Base-by-base conservation (phyloP, 2,888 invertebrate genomes). In the Leptopilina drosophilae region DNA sequence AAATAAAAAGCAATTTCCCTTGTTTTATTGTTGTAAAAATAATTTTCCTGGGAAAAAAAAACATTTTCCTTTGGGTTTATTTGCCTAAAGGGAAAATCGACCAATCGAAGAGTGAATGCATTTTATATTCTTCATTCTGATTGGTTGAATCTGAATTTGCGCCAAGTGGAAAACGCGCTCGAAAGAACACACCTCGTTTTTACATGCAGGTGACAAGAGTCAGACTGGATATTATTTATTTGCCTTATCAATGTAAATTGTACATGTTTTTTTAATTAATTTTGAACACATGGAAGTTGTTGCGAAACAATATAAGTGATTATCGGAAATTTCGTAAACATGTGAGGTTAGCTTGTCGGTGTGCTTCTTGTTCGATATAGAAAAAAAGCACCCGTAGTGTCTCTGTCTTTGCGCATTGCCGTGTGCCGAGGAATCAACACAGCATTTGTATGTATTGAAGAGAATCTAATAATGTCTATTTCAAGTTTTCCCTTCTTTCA, bases 381-480 rank as follows among this genome's bases (percentile, higher is more conserved):
- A 49, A 49, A 49, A 49, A 49, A 49, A 49, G 49, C 49, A 49
- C 49, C n/a, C 56, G 53, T 53, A 5, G 3, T 4, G 33, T 33
- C 2, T 3, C 33, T 33, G 49, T 26, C 73, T 73, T 33, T 73
- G 73, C 73, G 73, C 56, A 73, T 56, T 73, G 73, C 56, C 15
- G 20, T 67, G 49, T 49, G 49, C 67, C 40, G 33, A 73, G 56
- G 56, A 56, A 56, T 56, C 56, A 73, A 56, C 56, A 73, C n/a
- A 40, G 56, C 46, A 66, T 73, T 73, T 56, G 33, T 56, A 73
- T 73, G 40, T 73, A 73, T 49, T 33, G 53, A 56, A 56, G 73
- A 33, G 73, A 33, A n/a, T 73, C 73, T 73, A 56, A 56, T 53
- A n/a, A 73, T 56, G 67, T 67, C 49, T 67, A 69, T 73, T 33